These are phyloP conservation scores for Oopsacas minuta DNA, from an alignment of 37 sponge, comb jelly and placozoan genomes.

Conservation along the genomic window DNA sequence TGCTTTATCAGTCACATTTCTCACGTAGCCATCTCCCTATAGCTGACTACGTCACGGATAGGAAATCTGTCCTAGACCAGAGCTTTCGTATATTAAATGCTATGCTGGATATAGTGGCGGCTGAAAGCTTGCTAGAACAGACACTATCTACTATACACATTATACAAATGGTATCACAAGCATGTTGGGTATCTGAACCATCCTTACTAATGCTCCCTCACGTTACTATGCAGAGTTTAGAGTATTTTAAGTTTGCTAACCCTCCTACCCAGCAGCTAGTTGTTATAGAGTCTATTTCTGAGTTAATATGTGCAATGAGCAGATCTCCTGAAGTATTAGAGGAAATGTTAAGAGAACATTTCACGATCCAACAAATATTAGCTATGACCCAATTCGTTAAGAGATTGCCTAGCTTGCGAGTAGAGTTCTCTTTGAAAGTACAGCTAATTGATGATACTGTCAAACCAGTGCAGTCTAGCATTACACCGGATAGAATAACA, in stretches of 20 bases:
- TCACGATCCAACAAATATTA: not conserved
- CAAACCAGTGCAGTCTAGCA: not conserved
- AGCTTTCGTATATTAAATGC: constrained; percentile 87
- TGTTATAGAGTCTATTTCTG: not conserved
- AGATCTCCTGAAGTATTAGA: not conserved
- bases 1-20: constrained; percentile 91
- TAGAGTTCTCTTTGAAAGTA: not conserved
- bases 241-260: not conserved
- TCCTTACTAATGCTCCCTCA: constrained; percentile 74
- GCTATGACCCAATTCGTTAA: not conserved
- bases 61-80: constrained; percentile 93
- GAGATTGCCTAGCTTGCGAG: not conserved
- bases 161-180: constrained; percentile 91
- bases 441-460: not conserved
- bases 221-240: constrained; percentile 34
- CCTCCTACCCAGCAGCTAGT: not conserved
- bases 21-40: constrained; percentile 59
- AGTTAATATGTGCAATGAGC: not conserved
- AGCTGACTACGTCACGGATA: constrained; percentile 88
- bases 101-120: constrained; percentile 76
- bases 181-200: constrained; percentile 54
- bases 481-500: not conserved
- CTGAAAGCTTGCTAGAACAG: constrained; percentile 77
- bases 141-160: constrained; percentile 46
- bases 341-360: not conserved